Evolutionary conservation across 2,888 invertebrate genomes (phyloP), one percentile per base, ranked within the genome.

Genomic region (Gymnocheta viridis): DNA sequence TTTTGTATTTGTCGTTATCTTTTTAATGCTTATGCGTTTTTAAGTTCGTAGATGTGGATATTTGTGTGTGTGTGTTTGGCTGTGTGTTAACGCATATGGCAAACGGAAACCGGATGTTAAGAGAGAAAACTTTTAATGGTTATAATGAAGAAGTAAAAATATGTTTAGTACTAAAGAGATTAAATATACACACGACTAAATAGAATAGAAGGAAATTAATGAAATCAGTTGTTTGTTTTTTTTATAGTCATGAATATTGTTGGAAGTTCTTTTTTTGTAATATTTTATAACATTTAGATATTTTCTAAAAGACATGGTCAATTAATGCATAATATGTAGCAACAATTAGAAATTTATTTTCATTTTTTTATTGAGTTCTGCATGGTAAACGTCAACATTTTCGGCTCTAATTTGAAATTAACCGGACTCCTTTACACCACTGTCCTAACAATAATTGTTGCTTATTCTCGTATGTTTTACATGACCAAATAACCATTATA

Each of bases 41-140:
- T 54, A 12, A 17, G 38, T 35, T 41, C 9, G 54, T 79, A 49
- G 67, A 2, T 49, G 14, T 41, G 27, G 14, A 10, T 44, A 29
- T 64, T 27, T 32, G 66, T 64, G 19, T 44, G 44, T 54, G 7
- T 27, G 44, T 47, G 56, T n/a, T n/a, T n/a, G n/a, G n/a, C 41
- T 74, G 62, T 76, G 82, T 84, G 70, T 88, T 47, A 2, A 84
- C 82, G 35, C 44, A 60, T 58, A 38, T 73, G 64, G 14, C 22
- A 19, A 35, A 67, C 73, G 66, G 82, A 73, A 78, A 83, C 64
- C 73, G 82, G 82, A 83, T 64, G 64, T 74, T 51, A 44, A 70
- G 76, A 76, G 76, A 83, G 41, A 70, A 29, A 41, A 70, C 22
- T 47, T 64, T 32, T 29, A 22, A 51, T 29, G 49, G 22, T 56